Evolutionary conservation across 2,113 vertebrate species (phyloP), one percentile per base, ranked within the genome.

Genomic region (Anarrhichthys ocellatus): DNA sequence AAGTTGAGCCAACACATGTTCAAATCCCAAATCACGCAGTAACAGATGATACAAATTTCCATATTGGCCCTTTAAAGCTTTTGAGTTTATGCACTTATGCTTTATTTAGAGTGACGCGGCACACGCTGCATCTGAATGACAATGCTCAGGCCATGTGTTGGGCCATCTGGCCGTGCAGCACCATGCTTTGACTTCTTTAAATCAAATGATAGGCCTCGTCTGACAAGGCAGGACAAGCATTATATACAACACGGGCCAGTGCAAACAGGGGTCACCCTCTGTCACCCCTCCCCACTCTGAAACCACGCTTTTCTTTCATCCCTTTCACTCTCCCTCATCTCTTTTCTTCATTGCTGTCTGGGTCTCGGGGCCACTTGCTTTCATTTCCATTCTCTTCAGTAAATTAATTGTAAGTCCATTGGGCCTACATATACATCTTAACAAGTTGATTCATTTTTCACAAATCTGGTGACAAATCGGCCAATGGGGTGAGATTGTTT

Each of bases 111-210:
- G 71, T 8, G 73, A 80, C 24, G 36, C 61, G 38, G 75, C 87
- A 80, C 89, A 81, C 76, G 81, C 74, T 65, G 66, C 76, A 92
- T 92, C 91, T 93, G 83, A 93, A 93, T 92, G 86, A 93, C 91
- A 93, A 93, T 82, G 85, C 79, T 72, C 4, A 0, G 65, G 74
- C 91, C 91, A 92, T 92, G 90, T 93, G 91, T 92, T 13, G 67
- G 52, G 78, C 92, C 92, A 92, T 93, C 89, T 92, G 90, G 78
- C 40, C 77, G 29, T 15, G 62, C 62, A 18, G 62, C 74, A 3
- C 61, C 24, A 4, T 14, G 64, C 56, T 54, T 42, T 81, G 79
- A 79, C 83, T 69, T 73, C 84, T 85, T 76, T 80, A 78, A 80
- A 81, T 76, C 24, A 82, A 78, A 78, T 52, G 75, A 84, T 72